phyloP scores from a whole-genome alignment of 2,113 vertebrate genomes.

The Rhadina sibilatrix region DNA sequence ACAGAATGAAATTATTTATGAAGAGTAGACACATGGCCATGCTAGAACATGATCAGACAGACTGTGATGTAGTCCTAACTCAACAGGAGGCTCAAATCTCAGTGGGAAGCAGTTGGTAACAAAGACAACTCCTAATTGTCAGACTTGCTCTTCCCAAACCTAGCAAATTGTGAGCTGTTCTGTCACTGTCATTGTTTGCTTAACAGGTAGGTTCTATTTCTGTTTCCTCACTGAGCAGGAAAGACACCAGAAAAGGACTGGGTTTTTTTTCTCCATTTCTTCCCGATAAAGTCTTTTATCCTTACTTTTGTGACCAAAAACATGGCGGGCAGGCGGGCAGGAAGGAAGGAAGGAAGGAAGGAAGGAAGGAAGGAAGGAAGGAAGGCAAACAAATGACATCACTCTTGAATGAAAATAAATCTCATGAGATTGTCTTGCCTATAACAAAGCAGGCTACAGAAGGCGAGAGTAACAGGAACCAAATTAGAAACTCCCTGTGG shows the following conservation, averaged over 20 bases:
- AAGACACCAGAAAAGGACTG: background rate
- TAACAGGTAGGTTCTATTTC: background rate
- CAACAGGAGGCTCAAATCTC: background rate
- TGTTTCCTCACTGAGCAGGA: background rate
- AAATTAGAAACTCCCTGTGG: background rate
- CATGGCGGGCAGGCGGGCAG: no score
- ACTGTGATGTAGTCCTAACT: background rate
- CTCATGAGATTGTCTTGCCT: background rate
- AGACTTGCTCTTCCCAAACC: background rate
- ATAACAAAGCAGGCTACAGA: background rate
- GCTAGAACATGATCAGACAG: background rate
- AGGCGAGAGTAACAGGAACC: background rate
- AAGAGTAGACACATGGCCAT: background rate
- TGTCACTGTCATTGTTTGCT: background rate
- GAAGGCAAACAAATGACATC: accelerated
- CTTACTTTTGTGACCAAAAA: background rate
- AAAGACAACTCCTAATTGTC: background rate
- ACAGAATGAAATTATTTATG: background rate
- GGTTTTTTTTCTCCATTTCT: background rate
- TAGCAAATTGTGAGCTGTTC: background rate
- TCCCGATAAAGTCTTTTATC: background rate
- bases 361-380: accelerated
- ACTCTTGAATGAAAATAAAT: background rate
- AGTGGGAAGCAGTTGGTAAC: background rate
- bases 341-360: accelerated